A percentile compares a stretch with the other conserved stretches of the same genome.
These are phyloP conservation scores for Seriola rivoliana DNA, from an alignment of 2,113 vertebrate genomes.

Conservation along the genomic window DNA sequence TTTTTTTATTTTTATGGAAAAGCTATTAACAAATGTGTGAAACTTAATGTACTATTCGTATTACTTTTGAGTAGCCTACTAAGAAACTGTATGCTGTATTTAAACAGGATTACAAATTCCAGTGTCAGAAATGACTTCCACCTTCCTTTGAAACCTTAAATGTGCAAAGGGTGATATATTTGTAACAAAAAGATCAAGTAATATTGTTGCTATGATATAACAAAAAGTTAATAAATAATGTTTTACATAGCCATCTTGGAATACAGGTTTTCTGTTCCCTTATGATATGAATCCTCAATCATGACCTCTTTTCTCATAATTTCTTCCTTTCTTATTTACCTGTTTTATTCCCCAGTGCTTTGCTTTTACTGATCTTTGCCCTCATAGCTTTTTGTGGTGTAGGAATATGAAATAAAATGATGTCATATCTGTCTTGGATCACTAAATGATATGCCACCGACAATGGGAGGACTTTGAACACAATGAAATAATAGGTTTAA, in stretches of 20 bases:
- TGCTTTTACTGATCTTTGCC: not conserved
- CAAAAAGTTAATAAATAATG: not conserved
- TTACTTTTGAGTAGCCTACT: not conserved
- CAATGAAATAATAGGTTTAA: not conserved
- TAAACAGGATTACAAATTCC: not conserved
- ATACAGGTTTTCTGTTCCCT: not conserved
- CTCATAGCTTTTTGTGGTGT: not conserved
- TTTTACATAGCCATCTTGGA: not conserved
- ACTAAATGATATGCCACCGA: accelerated
- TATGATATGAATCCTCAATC: not conserved
- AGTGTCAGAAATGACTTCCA: not conserved
- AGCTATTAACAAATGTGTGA: not conserved
- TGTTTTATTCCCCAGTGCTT: not conserved
- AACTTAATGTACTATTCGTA: not conserved
- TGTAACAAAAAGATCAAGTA: not conserved
- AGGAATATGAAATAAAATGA: not conserved
- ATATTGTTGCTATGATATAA: not conserved
- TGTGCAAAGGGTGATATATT: not conserved
- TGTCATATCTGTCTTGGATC: not conserved
- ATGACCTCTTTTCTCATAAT: not conserved
- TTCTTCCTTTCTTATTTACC: not conserved
- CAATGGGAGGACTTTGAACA: constrained; percentile 34
- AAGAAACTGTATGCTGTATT: not conserved
- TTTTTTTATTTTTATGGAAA: not conserved
- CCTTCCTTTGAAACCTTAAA: not conserved